Evolutionary conservation across 2,888 invertebrate species (phyloP), one percentile per base, ranked within the genome.

Genomic region (Laothoe populi): DNA sequence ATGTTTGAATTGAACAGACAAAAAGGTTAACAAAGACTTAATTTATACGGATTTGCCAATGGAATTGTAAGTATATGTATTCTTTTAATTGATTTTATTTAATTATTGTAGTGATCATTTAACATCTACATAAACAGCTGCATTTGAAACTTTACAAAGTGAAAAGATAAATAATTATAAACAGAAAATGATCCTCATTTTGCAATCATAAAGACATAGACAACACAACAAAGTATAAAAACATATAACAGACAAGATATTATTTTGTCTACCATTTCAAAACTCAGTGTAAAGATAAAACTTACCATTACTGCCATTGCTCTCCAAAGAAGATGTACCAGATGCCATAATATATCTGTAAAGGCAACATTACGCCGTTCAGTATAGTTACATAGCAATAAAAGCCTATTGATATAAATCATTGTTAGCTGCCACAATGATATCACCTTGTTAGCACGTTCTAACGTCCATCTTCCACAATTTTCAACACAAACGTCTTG

Each of bases 261-360:
- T 11, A 53, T 40, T 57, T 40, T 59, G 59, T 21, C 23, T 16
- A 11, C 24, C 26, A n/a, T 59, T 16, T 31, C 42, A 61, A 46
- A 49, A 59, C 60, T 53, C 42, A 60, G 19, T 13, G n/a, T 64
- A 23, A 21, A 63, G 40, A 60, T 38, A 5, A 24, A 60, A 83
- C 94, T 93, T 85, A 95, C 96, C 96, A 92, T 95, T 95, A 87
- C 96, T 96, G 83, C 95, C 95, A 87, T 95, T 96, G 86, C 96
- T 96, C 85, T 96, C 96, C 92, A 96, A 91, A 74, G 96, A 96
- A 81, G 96, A 95, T 84, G 96, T 95, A 77, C 95, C 96, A 84
- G 96, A 96, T 93, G 96, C 96, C 96, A 96, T 96, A 87, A 87
- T 91, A 88, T 84, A 75, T 78, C 88, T 89, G 86, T 74, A 90